Conservation (phyloP, 2,888 invertebrate species). For the Mamestra brassicae region DNA sequence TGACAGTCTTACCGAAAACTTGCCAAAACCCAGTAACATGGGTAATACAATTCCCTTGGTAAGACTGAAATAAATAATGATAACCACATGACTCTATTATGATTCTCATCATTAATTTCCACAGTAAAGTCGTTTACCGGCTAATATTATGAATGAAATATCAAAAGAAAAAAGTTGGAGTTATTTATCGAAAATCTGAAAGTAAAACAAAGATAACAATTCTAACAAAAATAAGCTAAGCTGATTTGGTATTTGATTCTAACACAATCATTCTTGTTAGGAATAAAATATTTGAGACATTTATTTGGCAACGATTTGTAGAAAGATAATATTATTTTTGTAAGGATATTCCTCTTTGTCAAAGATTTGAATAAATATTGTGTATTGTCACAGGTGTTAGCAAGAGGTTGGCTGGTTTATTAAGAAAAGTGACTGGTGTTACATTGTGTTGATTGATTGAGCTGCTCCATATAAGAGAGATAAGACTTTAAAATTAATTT, state of each 20-base stretch:
- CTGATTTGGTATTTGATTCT: slow-evolving; percentile 19
- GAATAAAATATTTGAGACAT: slow-evolving; percentile 21
- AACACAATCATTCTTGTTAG: neutral
- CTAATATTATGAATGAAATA: neutral
- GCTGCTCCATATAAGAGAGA: no score
- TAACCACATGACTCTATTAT: no score
- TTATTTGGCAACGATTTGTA: slow-evolving; percentile 14
- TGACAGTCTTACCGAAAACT: no score
- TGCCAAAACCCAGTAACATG: no score
- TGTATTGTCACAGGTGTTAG: neutral
- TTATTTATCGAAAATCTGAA: neutral
- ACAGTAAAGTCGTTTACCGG: neutral
- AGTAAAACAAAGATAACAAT: neutral
- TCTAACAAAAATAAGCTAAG: slow-evolving; percentile 4
- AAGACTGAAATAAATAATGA: no score
- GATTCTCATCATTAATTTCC: no score
- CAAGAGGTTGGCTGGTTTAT: neutral
- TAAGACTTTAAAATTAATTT: no score
- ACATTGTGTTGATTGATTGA: neutral
- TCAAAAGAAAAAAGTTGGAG: neutral
- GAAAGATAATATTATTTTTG: slow-evolving; percentile 8
- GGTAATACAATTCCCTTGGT: no score
- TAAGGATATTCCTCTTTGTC: neutral
- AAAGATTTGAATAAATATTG: slow-evolving; percentile 15
- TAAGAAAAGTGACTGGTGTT: neutral